These are phyloP conservation scores for Meta bourneti DNA, from an alignment of 2,888 invertebrate genomes.

Conservation along the genomic window DNA sequence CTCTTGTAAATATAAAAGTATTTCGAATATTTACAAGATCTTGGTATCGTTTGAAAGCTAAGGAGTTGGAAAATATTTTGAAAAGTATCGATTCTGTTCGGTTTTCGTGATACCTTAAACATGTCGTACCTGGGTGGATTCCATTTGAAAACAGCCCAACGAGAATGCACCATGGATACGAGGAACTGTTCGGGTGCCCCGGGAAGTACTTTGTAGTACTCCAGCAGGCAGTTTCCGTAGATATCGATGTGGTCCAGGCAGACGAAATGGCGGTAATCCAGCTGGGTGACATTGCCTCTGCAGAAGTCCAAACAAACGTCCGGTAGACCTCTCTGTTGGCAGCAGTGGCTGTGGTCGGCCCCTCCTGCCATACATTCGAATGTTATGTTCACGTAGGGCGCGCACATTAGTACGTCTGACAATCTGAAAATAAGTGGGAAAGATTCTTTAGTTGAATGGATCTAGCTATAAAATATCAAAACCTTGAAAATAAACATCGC, in stretches of 20 bases:
- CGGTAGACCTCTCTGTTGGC: slow-evolving; percentile 88
- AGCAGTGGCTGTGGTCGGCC: slow-evolving; percentile 91
- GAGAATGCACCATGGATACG: slow-evolving; percentile 87
- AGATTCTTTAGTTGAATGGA: background rate
- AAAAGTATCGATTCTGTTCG: too few species aligned
- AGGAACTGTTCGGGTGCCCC: slow-evolving; percentile 86
- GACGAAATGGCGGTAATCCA: slow-evolving; percentile 91
- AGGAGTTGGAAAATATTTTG: too few species aligned
- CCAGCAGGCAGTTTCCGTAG: slow-evolving; percentile 90
- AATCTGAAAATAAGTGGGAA: slow-evolving; percentile 82
- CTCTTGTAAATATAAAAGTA: too few species aligned
- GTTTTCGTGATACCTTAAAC: too few species aligned
- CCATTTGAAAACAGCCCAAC: slow-evolving; percentile 90
- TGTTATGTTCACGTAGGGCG: slow-evolving; percentile 91
- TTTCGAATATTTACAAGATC: too few species aligned
- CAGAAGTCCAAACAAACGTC: slow-evolving; percentile 88
- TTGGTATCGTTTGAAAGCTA: too few species aligned
- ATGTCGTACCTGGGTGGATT: slow-evolving; percentile 83
- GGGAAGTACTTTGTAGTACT: slow-evolving; percentile 91
- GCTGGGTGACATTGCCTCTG: slow-evolving; percentile 88
- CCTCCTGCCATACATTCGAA: slow-evolving; percentile 90
- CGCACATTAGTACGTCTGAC: slow-evolving; percentile 93
- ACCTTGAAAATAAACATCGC: background rate
- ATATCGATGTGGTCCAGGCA: slow-evolving; percentile 91
- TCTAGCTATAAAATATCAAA: background rate